phyloP scores from a whole-genome alignment of 2,888 invertebrate genomes.

The Calameuta idolon region DNA sequence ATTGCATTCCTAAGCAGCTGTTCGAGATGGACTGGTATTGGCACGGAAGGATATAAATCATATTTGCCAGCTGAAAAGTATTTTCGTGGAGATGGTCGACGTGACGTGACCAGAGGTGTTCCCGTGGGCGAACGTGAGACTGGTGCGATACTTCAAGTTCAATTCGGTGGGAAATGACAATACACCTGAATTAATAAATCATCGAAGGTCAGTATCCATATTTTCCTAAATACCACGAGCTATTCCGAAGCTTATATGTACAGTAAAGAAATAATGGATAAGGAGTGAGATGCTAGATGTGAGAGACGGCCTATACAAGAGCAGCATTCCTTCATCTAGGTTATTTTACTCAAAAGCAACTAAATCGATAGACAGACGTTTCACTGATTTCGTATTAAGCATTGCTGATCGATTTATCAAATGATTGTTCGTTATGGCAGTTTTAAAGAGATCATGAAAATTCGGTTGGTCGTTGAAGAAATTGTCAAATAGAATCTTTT shows the following conservation, averaged over 20 bases:
- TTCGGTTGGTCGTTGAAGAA: neutral
- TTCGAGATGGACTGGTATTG: neutral
- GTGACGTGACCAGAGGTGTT: conserved; percentile 34
- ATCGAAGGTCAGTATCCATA: neutral
- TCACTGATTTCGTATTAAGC: neutral
- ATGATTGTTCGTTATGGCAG: neutral
- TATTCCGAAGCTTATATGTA: neutral
- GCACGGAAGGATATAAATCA: neutral
- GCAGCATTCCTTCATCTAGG: neutral
- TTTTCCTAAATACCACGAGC: neutral
- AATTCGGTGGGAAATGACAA: neutral
- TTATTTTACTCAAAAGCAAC: neutral
- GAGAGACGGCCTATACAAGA: neutral
- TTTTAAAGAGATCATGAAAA: neutral
- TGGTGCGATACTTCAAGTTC: neutral
- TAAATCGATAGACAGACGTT: neutral
- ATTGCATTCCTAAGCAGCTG: neutral
- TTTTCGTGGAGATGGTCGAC: conserved; percentile 38
- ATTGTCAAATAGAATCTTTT: neutral
- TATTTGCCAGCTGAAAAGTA: neutral
- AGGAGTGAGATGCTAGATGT: neutral
- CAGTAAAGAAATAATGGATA: neutral
- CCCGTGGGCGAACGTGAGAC: neutral
- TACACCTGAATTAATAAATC: neutral
- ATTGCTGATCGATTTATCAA: neutral